Conservation (phyloP, 1,140 invertebrate species). For the Antheraea pernyi region DNA sequence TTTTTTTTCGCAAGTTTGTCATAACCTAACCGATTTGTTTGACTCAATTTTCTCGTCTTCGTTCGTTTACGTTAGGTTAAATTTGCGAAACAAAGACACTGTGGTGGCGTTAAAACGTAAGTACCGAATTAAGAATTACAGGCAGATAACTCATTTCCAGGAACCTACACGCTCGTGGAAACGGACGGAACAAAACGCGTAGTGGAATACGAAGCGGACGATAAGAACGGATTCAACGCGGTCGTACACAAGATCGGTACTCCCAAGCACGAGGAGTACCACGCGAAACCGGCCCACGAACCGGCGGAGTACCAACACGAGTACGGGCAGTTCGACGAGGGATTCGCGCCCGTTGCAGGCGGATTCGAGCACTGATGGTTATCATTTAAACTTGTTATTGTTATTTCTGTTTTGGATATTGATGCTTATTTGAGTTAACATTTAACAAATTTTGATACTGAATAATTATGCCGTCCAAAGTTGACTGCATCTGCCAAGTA, state of each 20-base stretch:
- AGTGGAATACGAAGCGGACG: constrained; percentile 81
- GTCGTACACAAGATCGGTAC: constrained; percentile 80
- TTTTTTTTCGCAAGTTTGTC: too few relatives aligned
- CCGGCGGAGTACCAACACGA: constrained; percentile 46
- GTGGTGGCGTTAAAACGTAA: too few relatives aligned
- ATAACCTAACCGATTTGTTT: too few relatives aligned
- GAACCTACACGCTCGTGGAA: constrained; percentile 79
- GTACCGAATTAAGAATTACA: too few relatives aligned
- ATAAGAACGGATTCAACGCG: constrained; percentile 82
- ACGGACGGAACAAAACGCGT: constrained; percentile 81
- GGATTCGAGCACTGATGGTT: constrained; percentile 45
- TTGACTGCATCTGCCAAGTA: too few relatives aligned
- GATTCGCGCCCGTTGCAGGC: constrained; percentile 45
- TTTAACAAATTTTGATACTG: too few relatives aligned
- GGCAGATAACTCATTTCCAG: constrained; percentile 29
- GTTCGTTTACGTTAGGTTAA: too few relatives aligned
- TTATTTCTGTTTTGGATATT: neutral
- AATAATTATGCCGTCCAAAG: too few relatives aligned
- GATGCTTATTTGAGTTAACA: neutral
- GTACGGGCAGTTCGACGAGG: constrained; percentile 48
- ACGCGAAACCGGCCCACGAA: constrained; percentile 41
- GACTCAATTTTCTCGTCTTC: too few relatives aligned
- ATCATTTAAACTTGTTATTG: neutral
- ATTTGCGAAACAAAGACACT: too few relatives aligned
- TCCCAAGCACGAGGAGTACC: constrained; percentile 51